Evolutionary conservation across 2,888 invertebrate species (phyloP), one percentile per base, ranked within the genome.

Genomic region (Cyclophora albipunctata): DNA sequence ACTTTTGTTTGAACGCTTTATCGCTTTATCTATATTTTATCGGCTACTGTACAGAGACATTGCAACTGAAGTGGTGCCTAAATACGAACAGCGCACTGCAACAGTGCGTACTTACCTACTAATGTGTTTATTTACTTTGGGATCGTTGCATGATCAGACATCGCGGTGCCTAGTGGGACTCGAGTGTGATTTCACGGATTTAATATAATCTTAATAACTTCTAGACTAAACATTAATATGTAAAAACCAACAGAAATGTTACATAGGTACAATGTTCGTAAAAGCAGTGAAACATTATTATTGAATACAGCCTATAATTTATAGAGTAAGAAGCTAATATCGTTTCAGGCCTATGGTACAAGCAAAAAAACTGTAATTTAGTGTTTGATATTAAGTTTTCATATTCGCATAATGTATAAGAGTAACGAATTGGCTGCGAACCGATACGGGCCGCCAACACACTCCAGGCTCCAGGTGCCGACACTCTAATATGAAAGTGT

Each of bases 381-480:
- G 20, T 20, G 20, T 20, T 20, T 20, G 20, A 20, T 20, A 20
- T 20, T 20, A 20, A 20, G 20, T 20, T 20, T 20, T 20, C 20
- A 20, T 20, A 20, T 20, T 20, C 20, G 20, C 20, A 20, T n/a
- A n/a, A n/a, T 20, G 20, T 20, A 20, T 20, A 20, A 20, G 37
- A 37, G 37, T 37, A 37, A 20, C 5, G 37, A 37, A 37, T 37
- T 60, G 63, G 47, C 59, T 56, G 55, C 51, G 57, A 59, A 66
- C 56, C 64, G 59, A 62, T 66, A 63, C 59, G 59, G 59, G 53
- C 59, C 62, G 64, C 58, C 63, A 58, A 66, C 65, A 59, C 66
- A 71, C 69, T 52, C 69, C 81, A 82, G 79, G 81, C 69, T 52
- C 69, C 81, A 82, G 79, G 81, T 79, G 78, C 66, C 64, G 66